These are phyloP conservation scores for Apotomis betuletana DNA, from an alignment of 2,888 invertebrate species.

Conservation along the genomic window DNA sequence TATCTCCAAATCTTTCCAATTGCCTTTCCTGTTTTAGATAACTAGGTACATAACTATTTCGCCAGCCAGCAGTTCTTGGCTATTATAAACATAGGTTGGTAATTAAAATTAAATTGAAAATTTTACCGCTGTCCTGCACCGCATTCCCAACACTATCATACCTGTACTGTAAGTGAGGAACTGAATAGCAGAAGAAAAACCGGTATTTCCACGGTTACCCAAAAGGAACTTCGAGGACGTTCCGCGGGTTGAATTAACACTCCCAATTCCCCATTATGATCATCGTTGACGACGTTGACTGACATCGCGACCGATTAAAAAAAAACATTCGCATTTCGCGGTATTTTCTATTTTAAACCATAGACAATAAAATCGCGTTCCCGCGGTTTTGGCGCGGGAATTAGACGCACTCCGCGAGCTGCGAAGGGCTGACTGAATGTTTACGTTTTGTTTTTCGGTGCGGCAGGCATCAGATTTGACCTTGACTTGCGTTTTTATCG, in stretches of 20 bases:
- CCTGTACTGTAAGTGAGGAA: conserved; percentile 42
- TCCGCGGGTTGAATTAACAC: conserved; percentile 10
- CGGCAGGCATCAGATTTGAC: not conserved
- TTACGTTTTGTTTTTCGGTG: conserved; percentile 7
- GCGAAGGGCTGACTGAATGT: conserved; percentile 9
- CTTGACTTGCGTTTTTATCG: conserved; percentile 10
- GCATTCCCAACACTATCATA: conserved; percentile 6
- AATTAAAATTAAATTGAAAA: too few relatives aligned
- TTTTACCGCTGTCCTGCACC: too few relatives aligned
- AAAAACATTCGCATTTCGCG: not conserved
- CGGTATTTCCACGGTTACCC: conserved; percentile 39
- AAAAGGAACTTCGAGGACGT: not conserved
- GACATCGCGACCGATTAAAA: conserved; percentile 25
- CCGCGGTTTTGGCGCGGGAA: not conserved
- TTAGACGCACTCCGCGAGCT: not conserved
- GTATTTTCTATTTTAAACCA: not conserved
- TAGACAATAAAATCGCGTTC: not conserved
- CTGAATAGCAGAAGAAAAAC: conserved; percentile 37
- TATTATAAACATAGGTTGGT: too few relatives aligned
- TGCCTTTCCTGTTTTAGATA: too few relatives aligned
- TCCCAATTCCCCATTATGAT: conserved; percentile 18
- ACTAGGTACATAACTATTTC: too few relatives aligned
- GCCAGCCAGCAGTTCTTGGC: too few relatives aligned
- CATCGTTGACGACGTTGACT: not conserved
- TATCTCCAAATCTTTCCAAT: too few relatives aligned